Base-by-base conservation (phyloP, 2,113 vertebrate genomes). In the Vidua chalybeata region DNA sequence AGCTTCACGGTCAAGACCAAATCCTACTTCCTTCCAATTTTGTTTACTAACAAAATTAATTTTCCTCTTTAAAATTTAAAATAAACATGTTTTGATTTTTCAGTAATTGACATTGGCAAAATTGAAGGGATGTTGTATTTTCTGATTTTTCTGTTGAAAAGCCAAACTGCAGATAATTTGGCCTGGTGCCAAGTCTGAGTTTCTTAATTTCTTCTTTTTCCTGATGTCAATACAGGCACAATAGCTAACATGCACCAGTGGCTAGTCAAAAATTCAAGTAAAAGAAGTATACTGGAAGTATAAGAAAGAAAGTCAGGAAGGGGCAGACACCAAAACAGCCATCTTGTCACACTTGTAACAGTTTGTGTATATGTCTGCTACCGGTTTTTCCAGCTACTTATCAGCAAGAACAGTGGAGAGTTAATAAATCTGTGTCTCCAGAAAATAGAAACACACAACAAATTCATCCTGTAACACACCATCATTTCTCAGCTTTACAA, bases 1-100 rank as follows among this genome's bases (percentile, higher is more conserved):
- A 94, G 83, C 59, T 66, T 84, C 26, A 14, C 6, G 71, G 55
- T 31, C 51, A 95, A 91, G 61, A 82, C 71, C 75, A 75, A 89
- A n/a, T 63, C 17, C 56, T 94, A 33, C 16, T 87, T 96, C 62
- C 27, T 85, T 96, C 64, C 21, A 74, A 41, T 1, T 58, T 61
- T 41, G 73, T 86, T 96, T 95, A 82, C 45, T 93, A 96, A 96
- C 89, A 93, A 97, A 97, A 97, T 94, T 90, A 97, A 97, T 97
- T 96, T 96, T 28, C 51, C 61, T 84, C 9, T 90, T 97, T 96
- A 95, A 97, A 97, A 85, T 94, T 82, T 93, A 96, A 97, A 96
- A 94, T 84, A 96, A 97, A 96, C 95, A 96, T 87, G 71, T 84
- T 96, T 96, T 2, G 2, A 87, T 94, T 96, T 97, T 96, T 97